Base-by-base conservation (phyloP, 2,888 invertebrate genomes). In the Coleophora flavipennella region DNA sequence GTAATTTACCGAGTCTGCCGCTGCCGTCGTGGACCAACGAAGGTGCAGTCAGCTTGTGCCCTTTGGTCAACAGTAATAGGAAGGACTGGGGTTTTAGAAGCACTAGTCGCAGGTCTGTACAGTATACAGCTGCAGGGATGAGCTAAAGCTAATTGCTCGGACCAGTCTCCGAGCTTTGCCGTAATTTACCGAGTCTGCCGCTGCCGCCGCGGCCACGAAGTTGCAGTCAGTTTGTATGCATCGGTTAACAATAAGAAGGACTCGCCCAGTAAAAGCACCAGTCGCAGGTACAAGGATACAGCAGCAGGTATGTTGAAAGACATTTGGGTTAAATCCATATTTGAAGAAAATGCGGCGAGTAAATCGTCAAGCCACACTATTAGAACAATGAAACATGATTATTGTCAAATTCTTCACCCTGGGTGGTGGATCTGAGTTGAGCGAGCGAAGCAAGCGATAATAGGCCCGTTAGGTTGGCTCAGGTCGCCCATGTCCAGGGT, bases 81-180 rank as follows among this genome's bases (percentile, higher is more conserved):
- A 95, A 95, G 73, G 95, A 95, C 71, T 95, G 94, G 1, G 95
- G 95, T 9, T 94, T 95, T 43, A 88, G 92, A 54, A 94, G 94
- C 67, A 93, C 92, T 40, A 94, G 94, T 54, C 86, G 94, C 3
- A 86, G 94, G 43, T 94, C 94, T n/a, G n/a, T n/a, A n/a, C 55
- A 94, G 94, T 62, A 93, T 94, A 64, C 92, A 92, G 57, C 93
- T 93, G 55, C 93, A 94, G 89, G 93, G 94, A 38, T 7, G 34
- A 29, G 6, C 6, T 6, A 6, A 20, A 20, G 20, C 20, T 20
- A 4, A 20, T 20, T 20, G 20, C 20, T 20, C 3, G 3, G 3
- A 20, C 20, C 6, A 20, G 6, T 6, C 3, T 20, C 6, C 20
- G 20, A 20, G 6, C 6, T 3, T n/a, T n/a, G n/a, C n/a, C n/a